Evolutionary conservation across 2,113 vertebrate genomes (phyloP), one percentile per base, ranked within the genome.

Genomic region (Rattus rattus): DNA sequence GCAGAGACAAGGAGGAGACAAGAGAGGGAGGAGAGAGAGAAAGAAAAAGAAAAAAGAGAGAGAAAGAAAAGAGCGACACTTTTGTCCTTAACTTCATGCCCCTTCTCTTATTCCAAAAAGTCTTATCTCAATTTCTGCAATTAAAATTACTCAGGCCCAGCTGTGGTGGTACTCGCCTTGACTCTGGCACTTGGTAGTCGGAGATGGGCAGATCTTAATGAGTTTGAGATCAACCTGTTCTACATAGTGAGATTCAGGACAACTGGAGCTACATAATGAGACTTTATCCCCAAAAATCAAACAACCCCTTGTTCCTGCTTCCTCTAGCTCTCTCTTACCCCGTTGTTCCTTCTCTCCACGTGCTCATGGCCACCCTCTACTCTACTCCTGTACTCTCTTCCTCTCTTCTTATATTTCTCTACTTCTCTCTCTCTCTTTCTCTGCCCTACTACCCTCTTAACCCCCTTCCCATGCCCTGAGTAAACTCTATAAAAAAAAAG

Each of bases 91-190:
- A 61, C 75, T 10, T 83, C 70, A 59, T 83, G 28, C 10, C 7
- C 10, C 63, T 59, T 75, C 4, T 30, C 52, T 86, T 16, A 39
- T n/a, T 49, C 13, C 26, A 81, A 22, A 87, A 88, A 85, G 83
- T 96, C 33, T 96, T 91, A 54, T 56, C 49, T 92, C 88, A 72
- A 91, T 49, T 88, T 89, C 54, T 70, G 7, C 2, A 95, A 70
- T 92, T 96, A 87, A 95, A 47, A 8, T 94, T 88, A 92, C 75
- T 56, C 26, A 91, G 81, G 36, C 16, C 88, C n/a, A 84, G n/a
- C 7, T 63, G 16, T 61, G 24, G 24, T 9, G 24, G n/a, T 22
- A 26, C 36, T 39, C 39, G 59, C 7, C 22, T 63, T 84, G 28
- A 63, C 43, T 63, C 12, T 84, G 56, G 56, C 7, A 63, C 13